phyloP scores from a whole-genome alignment of 1,140 invertebrate species.

The Drosophila asahinai region DNA sequence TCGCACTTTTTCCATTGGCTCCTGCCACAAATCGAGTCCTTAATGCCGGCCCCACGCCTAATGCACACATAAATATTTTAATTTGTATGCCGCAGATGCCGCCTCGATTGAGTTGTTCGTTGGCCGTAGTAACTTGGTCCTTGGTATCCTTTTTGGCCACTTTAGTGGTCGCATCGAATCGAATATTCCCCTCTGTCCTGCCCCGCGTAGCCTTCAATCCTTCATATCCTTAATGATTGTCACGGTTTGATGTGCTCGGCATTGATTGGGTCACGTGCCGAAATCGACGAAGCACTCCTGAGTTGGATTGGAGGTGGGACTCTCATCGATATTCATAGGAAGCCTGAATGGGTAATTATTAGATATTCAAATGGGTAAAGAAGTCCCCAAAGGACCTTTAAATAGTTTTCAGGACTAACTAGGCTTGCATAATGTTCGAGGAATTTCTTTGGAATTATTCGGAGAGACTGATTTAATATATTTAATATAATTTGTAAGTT shows the following conservation, averaged over 20 bases:
- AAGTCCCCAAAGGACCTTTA: background rate
- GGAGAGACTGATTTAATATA: no score
- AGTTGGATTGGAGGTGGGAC: background rate
- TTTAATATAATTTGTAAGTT: no score
- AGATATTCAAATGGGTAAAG: constrained; percentile 6
- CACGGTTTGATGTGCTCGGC: constrained; percentile 61
- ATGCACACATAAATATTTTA: constrained; percentile 69
- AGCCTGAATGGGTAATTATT: constrained; percentile 8
- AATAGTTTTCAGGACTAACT: background rate
- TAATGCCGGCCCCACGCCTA: constrained; percentile 33
- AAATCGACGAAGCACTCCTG: background rate
- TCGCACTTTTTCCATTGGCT: constrained; percentile 69
- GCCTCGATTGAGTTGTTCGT: constrained; percentile 56
- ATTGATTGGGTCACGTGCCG: constrained; percentile 76
- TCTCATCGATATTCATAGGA: constrained; percentile 32
- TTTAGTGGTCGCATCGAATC: constrained; percentile 49
- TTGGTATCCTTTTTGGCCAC: constrained; percentile 53
- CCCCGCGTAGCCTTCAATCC: constrained; percentile 11
- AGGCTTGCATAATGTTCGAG: background rate
- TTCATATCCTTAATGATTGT: constrained; percentile 50
- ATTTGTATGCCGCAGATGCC: constrained; percentile 79
- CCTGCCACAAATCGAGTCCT: constrained; percentile 32
- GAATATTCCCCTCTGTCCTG: background rate
- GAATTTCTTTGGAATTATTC: no score
- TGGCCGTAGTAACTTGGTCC: no score